Conservation (phyloP, 2,113 vertebrate genomes). For the Datnioides undecimradiatus region DNA sequence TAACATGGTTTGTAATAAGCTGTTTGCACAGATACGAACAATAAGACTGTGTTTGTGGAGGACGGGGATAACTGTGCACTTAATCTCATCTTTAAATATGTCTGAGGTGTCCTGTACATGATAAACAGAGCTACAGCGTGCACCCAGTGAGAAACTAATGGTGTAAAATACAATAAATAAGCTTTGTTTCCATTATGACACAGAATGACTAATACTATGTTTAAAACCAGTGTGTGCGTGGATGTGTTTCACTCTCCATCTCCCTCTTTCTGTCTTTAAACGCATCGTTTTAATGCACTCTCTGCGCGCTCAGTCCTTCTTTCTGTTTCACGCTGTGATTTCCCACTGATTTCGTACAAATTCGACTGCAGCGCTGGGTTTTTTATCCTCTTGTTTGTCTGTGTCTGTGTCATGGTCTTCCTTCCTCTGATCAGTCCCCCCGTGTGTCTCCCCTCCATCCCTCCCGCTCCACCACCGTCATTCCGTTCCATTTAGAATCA, state of each 20-base stretch:
- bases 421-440: conserved; percentile 10
- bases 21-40: no score
- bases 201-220: not conserved
- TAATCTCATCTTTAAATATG: no score
- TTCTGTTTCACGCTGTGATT: not conserved
- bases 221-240: not conserved
- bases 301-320: not conserved
- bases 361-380: not conserved
- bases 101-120: no score
- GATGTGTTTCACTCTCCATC: conserved; percentile 11
- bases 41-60: no score
- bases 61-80: no score
- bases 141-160: no score
- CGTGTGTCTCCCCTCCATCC: not conserved
- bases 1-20: no score
- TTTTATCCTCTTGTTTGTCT: not conserved
- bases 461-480: conserved; percentile 4
- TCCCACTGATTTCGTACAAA: not conserved
- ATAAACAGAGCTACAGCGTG: no score
- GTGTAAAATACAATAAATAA: no score
- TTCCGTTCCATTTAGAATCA: conserved; percentile 34
- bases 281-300: not conserved
- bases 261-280: not conserved
- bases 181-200: no score
- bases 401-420: not conserved